Percentiles rank a stretch among this genome's conserved stretches.
Evolutionary conservation across 2,113 vertebrate genomes (phyloP).

Genomic region (Syngnathus scovelli): DNA sequence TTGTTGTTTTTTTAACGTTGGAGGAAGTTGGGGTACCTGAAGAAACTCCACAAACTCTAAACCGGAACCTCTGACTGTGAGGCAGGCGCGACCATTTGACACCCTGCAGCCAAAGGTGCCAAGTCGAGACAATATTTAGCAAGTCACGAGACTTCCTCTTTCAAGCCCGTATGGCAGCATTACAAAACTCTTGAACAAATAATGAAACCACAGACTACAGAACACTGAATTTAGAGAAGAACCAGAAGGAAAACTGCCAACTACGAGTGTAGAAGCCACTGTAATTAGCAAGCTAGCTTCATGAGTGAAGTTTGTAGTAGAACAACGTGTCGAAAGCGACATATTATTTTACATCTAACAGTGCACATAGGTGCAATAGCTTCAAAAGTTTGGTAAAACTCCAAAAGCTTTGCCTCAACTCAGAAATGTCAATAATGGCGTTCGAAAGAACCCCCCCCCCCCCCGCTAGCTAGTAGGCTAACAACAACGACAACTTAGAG

Average conservation of each 20-base stretch:
- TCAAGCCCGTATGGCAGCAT: neutral
- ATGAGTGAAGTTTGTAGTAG: slow-evolving; percentile 25
- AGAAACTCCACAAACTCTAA: neutral
- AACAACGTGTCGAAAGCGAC: neutral
- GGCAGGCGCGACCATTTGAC: neutral
- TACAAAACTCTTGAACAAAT: neutral
- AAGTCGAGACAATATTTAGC: neutral
- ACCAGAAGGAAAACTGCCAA: neutral
- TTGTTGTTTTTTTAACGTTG: too few species aligned
- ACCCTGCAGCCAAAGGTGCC: neutral
- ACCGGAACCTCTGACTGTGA: neutral
- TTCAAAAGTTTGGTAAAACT: neutral
- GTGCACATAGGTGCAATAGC: neutral
- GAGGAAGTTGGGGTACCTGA: neutral
- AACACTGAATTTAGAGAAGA: neutral
- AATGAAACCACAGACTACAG: neutral
- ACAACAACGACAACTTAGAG: neutral
- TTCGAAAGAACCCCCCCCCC: neutral
- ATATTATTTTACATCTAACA: neutral
- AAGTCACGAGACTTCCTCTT: neutral
- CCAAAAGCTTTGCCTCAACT: neutral
- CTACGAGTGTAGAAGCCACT: neutral
- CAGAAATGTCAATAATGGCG: neutral
- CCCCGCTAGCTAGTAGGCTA: slow-evolving; percentile 10
- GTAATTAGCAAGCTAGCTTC: slow-evolving; percentile 41